Percentiles rank a stretch among this genome's conserved stretches.
Evolutionary conservation across 2,888 invertebrate genomes (phyloP).

Genomic region (Spialia ferax): DNA sequence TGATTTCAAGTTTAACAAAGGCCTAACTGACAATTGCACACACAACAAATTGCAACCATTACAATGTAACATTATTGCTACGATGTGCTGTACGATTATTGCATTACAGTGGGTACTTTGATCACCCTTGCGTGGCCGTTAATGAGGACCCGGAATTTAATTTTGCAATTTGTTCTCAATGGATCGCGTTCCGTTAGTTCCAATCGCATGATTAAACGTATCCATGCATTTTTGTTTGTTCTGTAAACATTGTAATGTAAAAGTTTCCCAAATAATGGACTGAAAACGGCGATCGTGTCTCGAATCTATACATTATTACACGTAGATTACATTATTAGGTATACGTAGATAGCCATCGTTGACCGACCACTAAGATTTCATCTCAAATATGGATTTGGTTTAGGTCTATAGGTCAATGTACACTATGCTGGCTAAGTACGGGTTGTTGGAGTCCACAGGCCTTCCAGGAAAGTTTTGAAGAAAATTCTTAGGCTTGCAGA

Average conservation of each 20-base stretch:
- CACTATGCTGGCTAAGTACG: no score
- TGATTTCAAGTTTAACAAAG: conserved; percentile 4
- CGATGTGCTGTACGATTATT: conserved; percentile 1
- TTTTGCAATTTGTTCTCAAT: conserved; percentile 24
- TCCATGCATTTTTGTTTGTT: background rate
- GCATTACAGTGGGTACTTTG: conserved; percentile 15
- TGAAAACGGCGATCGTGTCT: background rate
- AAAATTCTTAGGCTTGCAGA: no score
- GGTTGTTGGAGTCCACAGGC: no score
- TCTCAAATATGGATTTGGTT: no score
- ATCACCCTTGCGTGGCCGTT: conserved; percentile 27
- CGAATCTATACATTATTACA: background rate
- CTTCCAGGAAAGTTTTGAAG: no score
- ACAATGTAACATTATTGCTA: conserved; percentile 10
- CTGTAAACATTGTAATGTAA: background rate
- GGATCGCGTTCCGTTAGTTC: conserved; percentile 19
- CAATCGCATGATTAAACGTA: conserved; percentile 8
- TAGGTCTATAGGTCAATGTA: no score
- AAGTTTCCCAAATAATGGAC: background rate
- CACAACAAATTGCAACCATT: background rate
- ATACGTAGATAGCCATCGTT: no score
- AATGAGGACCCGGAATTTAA: conserved; percentile 21
- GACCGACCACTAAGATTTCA: no score
- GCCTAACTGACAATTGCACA: background rate
- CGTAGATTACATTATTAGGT: no score